A percentile compares a stretch with the other conserved stretches of the same genome.
phyloP scores from a whole-genome alignment of 1,140 invertebrate genomes.

The Drosophila truncata region DNA sequence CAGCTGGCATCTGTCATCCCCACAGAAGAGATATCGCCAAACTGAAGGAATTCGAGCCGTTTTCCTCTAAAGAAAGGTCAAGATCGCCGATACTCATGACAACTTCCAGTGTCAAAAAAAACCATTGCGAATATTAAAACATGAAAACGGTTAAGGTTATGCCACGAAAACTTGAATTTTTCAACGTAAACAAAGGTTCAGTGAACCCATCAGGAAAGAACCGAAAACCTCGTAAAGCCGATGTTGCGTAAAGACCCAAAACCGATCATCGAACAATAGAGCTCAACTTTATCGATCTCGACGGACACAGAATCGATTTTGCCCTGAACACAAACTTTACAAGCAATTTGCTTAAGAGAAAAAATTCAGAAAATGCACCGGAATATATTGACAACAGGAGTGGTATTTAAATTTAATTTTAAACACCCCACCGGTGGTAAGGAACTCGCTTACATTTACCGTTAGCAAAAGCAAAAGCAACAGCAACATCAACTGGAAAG shows the following conservation, averaged over 20 bases:
- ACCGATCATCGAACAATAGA: conserved; percentile 1
- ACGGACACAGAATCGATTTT: conserved; percentile 30
- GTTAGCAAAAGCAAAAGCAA: conserved; percentile 53
- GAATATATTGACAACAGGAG: conserved; percentile 25
- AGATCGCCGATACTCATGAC: conserved; percentile 15
- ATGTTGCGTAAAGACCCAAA: not conserved
- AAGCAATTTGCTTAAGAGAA: conserved; percentile 49
- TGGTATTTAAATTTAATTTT: conserved; percentile 68
- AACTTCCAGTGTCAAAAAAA: conserved; percentile 10
- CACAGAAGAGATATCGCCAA: not conserved
- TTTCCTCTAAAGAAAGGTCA: conserved; percentile 32
- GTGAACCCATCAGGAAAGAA: not conserved
- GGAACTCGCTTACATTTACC: conserved; percentile 59
- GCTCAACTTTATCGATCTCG: conserved; percentile 6
- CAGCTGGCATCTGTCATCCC: not conserved
- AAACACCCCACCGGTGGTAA: conserved; percentile 28
- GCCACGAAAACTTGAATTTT: not conserved
- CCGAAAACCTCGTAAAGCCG: not conserved
- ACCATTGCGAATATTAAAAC: not conserved
- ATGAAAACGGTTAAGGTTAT: too few relatives aligned
- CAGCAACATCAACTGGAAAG: conserved; percentile 20
- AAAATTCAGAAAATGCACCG: conserved; percentile 6
- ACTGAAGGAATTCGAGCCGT: conserved; percentile 14
- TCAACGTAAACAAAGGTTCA: not conserved
- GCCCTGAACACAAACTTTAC: conserved; percentile 30